Conservation (phyloP, 2,113 vertebrate genomes). For the Dolichotis patagonum region DNA sequence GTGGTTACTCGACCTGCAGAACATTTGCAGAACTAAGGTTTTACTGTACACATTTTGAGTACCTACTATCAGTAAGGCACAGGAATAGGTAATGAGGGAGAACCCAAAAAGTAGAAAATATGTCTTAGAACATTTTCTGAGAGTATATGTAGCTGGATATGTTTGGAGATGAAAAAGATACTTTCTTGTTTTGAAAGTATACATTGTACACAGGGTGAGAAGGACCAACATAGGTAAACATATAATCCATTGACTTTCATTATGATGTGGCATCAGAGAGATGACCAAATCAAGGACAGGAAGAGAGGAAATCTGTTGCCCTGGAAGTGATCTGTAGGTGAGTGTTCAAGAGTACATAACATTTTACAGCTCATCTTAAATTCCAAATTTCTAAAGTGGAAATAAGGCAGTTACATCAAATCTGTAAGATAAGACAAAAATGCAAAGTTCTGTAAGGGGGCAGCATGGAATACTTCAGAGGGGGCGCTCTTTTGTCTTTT, state of each 20-base stretch:
- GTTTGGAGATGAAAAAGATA: neutral
- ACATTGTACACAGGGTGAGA: neutral
- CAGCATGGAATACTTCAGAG: neutral
- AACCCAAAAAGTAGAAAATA: neutral
- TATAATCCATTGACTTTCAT: neutral
- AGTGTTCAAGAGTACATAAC: neutral
- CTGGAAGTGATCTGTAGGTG: neutral
- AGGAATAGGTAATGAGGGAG: too few relatives aligned
- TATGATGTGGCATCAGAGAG: neutral
- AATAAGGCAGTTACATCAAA: neutral
- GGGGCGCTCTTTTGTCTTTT: neutral
- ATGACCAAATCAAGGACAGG: neutral
- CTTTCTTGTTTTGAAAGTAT: slow-evolving; percentile 22
- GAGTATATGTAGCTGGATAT: neutral
- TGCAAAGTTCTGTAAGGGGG: neutral
- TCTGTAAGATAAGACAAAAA: neutral
- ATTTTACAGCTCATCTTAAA: neutral
- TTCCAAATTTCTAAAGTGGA: neutral
- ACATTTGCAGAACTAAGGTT: neutral
- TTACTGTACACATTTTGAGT: neutral
- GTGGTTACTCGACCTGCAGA: neutral
- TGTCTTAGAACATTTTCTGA: neutral
- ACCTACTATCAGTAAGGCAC: neutral
- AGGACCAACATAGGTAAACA: neutral
- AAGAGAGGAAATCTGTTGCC: neutral